A percentile compares a stretch with the other conserved stretches of the same genome.
Conservation (phyloP, 1,140 invertebrate genomes). For the Argopecten irradians region DNA sequence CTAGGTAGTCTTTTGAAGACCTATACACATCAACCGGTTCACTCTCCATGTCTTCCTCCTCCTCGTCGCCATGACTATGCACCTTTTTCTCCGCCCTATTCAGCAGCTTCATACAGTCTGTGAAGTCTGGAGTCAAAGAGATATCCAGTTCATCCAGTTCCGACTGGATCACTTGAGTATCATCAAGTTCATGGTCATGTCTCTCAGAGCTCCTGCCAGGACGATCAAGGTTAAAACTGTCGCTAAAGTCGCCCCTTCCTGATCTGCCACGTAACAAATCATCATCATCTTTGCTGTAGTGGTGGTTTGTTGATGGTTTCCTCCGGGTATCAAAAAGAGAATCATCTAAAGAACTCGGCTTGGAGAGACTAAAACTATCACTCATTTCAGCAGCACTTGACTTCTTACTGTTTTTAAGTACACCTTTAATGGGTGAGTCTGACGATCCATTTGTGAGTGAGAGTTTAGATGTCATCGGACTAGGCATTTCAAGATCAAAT, state of each 20-base stretch:
- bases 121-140: constrained; percentile 74
- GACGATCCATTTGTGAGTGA: constrained; percentile 48
- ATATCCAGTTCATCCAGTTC: constrained; percentile 70
- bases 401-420: constrained; percentile 58
- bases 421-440: constrained; percentile 58
- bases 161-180: constrained; percentile 64
- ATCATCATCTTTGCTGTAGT: constrained; percentile 51
- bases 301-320: constrained; percentile 35
- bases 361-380: constrained; percentile 49
- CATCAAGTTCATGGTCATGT: constrained; percentile 58
- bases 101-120: constrained; percentile 74
- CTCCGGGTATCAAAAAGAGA: constrained; percentile 44
- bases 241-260: constrained; percentile 41
- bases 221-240: constrained; percentile 54
- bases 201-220: constrained; percentile 34
- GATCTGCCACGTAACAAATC: constrained; percentile 45
- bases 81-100: constrained; percentile 75
- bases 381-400: constrained; percentile 36
- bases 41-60: constrained; percentile 31
- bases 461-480: constrained; percentile 57
- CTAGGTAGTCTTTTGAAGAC: not conserved
- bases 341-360: constrained; percentile 52
- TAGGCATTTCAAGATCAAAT: constrained; percentile 71
- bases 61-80: constrained; percentile 44
- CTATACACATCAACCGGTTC: not conserved